Conservation (phyloP, 2,888 invertebrate genomes). For the Himalopsyche kuldschensis region DNA sequence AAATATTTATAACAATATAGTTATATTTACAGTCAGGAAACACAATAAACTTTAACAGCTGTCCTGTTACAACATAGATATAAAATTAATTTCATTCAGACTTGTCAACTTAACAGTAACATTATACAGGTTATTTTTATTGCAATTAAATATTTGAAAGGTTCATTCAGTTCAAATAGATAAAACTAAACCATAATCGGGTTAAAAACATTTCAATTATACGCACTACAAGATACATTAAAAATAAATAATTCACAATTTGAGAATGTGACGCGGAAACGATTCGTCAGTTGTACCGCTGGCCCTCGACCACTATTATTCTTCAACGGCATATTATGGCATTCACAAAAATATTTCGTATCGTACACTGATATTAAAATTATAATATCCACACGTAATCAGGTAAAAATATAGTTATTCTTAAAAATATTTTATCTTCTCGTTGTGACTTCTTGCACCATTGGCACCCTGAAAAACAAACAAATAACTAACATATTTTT, state of each 20-base stretch:
- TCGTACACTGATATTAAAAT: constrained; percentile 20
- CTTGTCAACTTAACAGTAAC: constrained; percentile 35
- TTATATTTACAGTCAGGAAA: constrained; percentile 32
- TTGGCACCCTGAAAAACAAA: constrained; percentile 22
- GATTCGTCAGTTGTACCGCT: background rate
- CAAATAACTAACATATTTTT: background rate
- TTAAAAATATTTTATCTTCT: constrained; percentile 25
- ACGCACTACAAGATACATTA: constrained; percentile 15
- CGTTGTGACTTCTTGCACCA: constrained; percentile 34
- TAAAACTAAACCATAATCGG: constrained; percentile 10
- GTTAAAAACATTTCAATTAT: constrained; percentile 17
- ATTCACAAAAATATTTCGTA: constrained; percentile 24
- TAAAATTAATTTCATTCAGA: constrained; percentile 38
- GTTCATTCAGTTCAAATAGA: background rate
- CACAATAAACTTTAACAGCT: constrained; percentile 26
- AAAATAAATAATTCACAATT: constrained; percentile 13
- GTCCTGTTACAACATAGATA: constrained; percentile 30
- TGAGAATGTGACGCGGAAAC: constrained; percentile 1
- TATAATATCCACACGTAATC: constrained; percentile 31
- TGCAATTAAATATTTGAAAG: constrained; percentile 28
- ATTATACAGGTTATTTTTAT: constrained; percentile 29
- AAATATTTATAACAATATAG: constrained; percentile 33
- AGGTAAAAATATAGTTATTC: constrained; percentile 33
- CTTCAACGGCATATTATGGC: constrained; percentile 14
- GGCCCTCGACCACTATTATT: background rate